These are phyloP conservation scores for Tetragonula clypearis DNA, from an alignment of 1,140 invertebrate genomes.

Conservation along the genomic window DNA sequence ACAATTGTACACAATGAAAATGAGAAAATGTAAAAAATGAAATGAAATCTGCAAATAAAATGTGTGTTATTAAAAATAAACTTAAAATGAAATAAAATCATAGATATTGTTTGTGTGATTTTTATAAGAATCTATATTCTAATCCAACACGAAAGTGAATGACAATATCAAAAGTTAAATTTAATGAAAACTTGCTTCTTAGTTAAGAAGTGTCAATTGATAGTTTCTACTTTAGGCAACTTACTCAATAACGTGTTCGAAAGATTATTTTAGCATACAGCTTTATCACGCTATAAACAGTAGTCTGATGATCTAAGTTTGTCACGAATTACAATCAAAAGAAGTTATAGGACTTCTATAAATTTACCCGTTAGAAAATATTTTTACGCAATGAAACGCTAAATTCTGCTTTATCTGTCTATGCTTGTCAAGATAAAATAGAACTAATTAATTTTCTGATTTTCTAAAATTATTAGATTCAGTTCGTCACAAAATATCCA, in stretches of 20 bases:
- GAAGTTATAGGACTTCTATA: not conserved
- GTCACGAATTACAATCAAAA: not conserved
- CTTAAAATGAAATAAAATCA: not conserved
- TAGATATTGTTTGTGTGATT: not conserved
- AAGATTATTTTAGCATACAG: not conserved
- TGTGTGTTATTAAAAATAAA: not conserved
- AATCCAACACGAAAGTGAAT: not conserved
- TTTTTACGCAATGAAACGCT: not conserved
- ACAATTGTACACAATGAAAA: too few species aligned
- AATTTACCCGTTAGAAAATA: not conserved
- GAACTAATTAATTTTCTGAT: not conserved
- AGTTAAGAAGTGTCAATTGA: not conserved
- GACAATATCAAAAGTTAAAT: not conserved
- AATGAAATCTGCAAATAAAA: too few species aligned
- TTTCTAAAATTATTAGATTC: not conserved
- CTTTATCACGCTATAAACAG: not conserved
- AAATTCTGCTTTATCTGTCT: not conserved
- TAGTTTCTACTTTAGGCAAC: not conserved
- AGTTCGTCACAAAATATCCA: not conserved
- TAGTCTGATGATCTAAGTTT: not conserved
- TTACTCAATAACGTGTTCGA: not conserved
- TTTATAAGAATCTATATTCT: not conserved
- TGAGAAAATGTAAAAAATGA: too few species aligned
- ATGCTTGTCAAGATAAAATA: not conserved
- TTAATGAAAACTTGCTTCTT: not conserved